Percentiles rank a stretch among this genome's conserved stretches.
These are phyloP conservation scores for Nematostella vectensis DNA, from an alignment of 92 coral and sea anemone species.

Conservation along the genomic window DNA sequence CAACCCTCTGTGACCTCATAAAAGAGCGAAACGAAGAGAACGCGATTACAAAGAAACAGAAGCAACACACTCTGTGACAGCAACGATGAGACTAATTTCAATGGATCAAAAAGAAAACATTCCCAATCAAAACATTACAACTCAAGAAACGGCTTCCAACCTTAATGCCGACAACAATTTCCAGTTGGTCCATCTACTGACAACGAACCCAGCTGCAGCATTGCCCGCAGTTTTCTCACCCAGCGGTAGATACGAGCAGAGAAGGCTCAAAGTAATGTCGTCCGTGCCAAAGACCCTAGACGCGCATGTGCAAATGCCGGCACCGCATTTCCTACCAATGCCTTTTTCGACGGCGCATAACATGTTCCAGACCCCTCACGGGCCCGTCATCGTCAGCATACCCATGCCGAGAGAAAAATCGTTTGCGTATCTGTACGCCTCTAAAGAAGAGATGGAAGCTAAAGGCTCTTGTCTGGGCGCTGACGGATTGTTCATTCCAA, in stretches of 20 bases:
- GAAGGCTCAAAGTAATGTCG: constrained; percentile 15
- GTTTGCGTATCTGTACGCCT: constrained; percentile 38
- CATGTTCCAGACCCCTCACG: constrained; percentile 4
- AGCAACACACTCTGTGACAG: too few relatives aligned
- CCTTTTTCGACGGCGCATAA: constrained; percentile 20
- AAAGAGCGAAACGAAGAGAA: too few relatives aligned
- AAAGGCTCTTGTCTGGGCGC: constrained; percentile 59
- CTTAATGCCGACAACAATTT: constrained; percentile 29
- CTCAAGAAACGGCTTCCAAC: too few relatives aligned
- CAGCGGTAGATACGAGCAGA: constrained; percentile 31
- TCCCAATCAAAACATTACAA: too few relatives aligned
- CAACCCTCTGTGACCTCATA: too few relatives aligned
- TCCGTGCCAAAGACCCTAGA: constrained; percentile 1
- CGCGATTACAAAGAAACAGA: too few relatives aligned
- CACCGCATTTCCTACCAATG: constrained; percentile 14
- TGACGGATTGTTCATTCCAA: constrained; percentile 52
- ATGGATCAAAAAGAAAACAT: too few relatives aligned
- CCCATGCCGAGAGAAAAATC: constrained; percentile 34
- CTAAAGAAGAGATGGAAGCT: constrained; percentile 52
- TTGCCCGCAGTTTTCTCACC: constrained; percentile 52
- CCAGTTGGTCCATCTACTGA: constrained; percentile 68
- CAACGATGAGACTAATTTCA: too few relatives aligned
- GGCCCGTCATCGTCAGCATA: constrained; percentile 8
- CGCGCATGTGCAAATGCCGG: constrained; percentile 19
- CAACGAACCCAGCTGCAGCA: constrained; percentile 79